phyloP scores from a whole-genome alignment of 2,113 vertebrate species.

The Pomatorhinus ruficollis region DNA sequence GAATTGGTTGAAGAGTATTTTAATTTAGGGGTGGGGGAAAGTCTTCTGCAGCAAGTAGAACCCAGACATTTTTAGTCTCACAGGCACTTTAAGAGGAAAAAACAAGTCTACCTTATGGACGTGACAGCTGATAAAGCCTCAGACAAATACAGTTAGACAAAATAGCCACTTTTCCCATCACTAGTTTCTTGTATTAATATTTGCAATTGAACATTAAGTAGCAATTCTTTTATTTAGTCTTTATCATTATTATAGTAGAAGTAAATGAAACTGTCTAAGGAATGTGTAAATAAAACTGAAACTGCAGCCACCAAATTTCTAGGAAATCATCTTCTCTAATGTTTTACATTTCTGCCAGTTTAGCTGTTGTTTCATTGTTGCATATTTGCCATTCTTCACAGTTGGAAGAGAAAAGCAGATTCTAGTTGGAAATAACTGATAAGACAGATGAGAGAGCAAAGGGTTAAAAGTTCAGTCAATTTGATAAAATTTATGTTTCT shows the following conservation, averaged over 20 bases:
- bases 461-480: not conserved
- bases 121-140: not conserved
- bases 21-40: not conserved
- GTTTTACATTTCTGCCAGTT: not conserved
- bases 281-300: not conserved
- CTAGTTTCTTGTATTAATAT: not conserved
- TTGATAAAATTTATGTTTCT: not conserved
- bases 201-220: not conserved
- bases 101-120: not conserved
- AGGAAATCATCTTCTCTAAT: not conserved
- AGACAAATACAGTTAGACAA: not conserved
- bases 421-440: not conserved
- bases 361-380: not conserved
- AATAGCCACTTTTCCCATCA: not conserved
- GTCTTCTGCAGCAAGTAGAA: not conserved
- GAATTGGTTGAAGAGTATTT: not conserved
- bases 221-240: not conserved
- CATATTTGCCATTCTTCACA: not conserved
- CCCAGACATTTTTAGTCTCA: not conserved
- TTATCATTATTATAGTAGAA: not conserved
- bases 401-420: not conserved
- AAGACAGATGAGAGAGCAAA: not conserved
- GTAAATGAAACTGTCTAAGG: not conserved
- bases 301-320: not conserved
- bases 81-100: not conserved